Evolutionary conservation across 2,888 invertebrate species (phyloP).

Genomic region (Cynaeus angustus): DNA sequence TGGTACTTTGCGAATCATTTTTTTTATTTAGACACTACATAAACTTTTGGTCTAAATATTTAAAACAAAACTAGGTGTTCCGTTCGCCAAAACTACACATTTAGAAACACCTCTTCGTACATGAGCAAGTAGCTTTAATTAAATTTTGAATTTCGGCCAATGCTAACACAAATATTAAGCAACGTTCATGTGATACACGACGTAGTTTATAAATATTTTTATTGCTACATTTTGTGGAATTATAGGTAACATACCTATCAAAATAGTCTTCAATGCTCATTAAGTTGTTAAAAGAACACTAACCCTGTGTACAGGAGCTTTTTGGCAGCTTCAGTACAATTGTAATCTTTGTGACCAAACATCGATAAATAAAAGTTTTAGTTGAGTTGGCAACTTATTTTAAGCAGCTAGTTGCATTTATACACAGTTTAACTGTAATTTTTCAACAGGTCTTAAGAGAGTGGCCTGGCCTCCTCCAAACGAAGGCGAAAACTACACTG

Average conservation of each 20-base stretch:
- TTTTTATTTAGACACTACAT: background rate
- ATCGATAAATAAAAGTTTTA: constrained; percentile 23
- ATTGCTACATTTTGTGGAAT: constrained; percentile 19
- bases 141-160: constrained; percentile 48
- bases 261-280: background rate
- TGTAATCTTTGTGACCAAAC: constrained; percentile 10
- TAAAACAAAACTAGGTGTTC: constrained; percentile 11
- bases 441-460: constrained; percentile 83
- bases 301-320: constrained; percentile 20
- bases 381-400: constrained; percentile 30
- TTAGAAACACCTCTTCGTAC: constrained; percentile 42
- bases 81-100: constrained; percentile 37
- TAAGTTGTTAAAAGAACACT: constrained; percentile 9
- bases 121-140: constrained; percentile 45
- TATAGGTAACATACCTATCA: constrained; percentile 10
- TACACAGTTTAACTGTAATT: constrained; percentile 23
- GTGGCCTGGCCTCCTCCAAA: constrained; percentile 90
- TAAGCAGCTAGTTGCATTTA: constrained; percentile 20
- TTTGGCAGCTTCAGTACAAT: constrained; percentile 18
- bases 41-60: constrained; percentile 6
- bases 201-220: constrained; percentile 41
- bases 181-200: constrained; percentile 38
- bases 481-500: constrained; percentile 76
- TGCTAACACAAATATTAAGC: constrained; percentile 40
- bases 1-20: background rate